Percentiles rank a stretch among this genome's conserved stretches.
Conservation (phyloP, 1,140 invertebrate genomes). For the Coptotermes formosanus region DNA sequence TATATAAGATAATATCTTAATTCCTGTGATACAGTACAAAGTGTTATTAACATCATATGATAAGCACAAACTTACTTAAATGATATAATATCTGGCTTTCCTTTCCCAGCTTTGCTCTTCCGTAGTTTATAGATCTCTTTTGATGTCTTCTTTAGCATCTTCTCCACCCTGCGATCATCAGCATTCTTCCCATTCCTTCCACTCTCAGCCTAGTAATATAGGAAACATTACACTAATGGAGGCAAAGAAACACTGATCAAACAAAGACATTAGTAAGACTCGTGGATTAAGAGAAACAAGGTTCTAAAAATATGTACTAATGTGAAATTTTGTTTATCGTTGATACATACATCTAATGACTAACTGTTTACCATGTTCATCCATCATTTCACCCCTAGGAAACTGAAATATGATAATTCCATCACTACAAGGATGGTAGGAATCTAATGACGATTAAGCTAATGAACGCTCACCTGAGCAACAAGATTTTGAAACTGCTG, state of each 20-base stretch:
- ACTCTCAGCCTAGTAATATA: conserved; percentile 44
- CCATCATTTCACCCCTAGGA: background rate
- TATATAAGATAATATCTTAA: too few relatives aligned
- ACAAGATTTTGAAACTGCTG: conserved; percentile 79
- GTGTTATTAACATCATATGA: background rate
- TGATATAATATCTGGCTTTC: conserved; percentile 85
- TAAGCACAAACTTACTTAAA: conserved; percentile 75
- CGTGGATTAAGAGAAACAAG: background rate
- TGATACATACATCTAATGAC: too few relatives aligned
- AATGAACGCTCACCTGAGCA: conserved; percentile 50
- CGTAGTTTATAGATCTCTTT: conserved; percentile 87
- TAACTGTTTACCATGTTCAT: background rate
- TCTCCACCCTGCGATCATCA: conserved; percentile 75
- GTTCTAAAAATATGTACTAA: background rate
- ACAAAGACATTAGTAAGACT: background rate
- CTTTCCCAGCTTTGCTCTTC: conserved; percentile 82
- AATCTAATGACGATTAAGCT: too few relatives aligned
- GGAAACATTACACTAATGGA: too few relatives aligned
- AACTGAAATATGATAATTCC: background rate
- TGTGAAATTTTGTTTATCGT: background rate
- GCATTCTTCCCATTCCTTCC: conserved; percentile 61
- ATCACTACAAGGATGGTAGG: too few relatives aligned
- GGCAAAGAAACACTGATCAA: conserved; percentile 35
- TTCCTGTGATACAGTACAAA: background rate
- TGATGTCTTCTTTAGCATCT: conserved; percentile 80